These are phyloP conservation scores for Condylura cristata DNA, from an alignment of 2,113 vertebrate species.

Conservation along the genomic window DNA sequence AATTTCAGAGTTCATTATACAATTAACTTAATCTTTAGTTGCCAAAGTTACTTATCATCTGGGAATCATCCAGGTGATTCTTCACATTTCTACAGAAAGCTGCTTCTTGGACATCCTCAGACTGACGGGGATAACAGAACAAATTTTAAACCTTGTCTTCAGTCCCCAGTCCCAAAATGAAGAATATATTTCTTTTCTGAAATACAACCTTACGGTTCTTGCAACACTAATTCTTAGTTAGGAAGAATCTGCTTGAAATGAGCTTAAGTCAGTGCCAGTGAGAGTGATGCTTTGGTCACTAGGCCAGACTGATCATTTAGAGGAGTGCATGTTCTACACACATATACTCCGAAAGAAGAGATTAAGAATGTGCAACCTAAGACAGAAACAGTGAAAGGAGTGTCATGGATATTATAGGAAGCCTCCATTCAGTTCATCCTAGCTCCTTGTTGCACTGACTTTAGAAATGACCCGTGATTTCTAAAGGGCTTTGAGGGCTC, in stretches of 20 bases:
- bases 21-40: constrained; percentile 2
- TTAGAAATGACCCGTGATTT: neutral
- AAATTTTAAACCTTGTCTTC: neutral
- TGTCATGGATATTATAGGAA: neutral
- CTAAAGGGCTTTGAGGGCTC: neutral
- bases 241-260: neutral
- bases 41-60: neutral
- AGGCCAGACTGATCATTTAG: neutral
- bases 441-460: neutral
- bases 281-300: neutral
- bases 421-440: neutral
- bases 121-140: neutral
- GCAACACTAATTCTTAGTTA: neutral
- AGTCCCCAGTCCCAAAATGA: neutral
- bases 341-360: neutral
- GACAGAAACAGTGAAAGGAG: neutral
- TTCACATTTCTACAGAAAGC: neutral
- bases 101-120: neutral
- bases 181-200: neutral
- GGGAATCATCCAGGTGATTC: neutral
- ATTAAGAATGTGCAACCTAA: neutral
- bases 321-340: neutral
- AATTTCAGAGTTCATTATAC: constrained; percentile 26
- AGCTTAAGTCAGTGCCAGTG: neutral
- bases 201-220: neutral